Conservation (phyloP, 2,797 vertebrate species). For the Hydrocynus forskahlii region DNA sequence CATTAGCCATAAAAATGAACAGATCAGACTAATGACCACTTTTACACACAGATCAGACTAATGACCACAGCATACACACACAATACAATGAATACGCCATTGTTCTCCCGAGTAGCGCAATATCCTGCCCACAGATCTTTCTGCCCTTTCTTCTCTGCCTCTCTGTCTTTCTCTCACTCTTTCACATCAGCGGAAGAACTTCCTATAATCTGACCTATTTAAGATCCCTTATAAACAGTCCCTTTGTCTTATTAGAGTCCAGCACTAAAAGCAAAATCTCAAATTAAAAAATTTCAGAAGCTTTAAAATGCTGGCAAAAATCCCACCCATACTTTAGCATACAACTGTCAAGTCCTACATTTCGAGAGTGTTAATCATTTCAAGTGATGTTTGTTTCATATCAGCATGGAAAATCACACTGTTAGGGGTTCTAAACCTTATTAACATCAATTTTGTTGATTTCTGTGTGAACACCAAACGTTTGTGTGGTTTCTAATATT, state of each 20-base stretch:
- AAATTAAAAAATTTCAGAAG: no score
- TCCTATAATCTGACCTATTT: not conserved
- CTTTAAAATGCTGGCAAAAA: no score
- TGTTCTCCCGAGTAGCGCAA: slow-evolving; percentile 10
- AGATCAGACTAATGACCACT: no score
- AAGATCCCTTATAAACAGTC: not conserved
- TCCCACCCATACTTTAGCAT: no score
- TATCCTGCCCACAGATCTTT: slow-evolving; percentile 22
- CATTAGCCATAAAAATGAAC: no score
- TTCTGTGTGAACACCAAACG: not conserved
- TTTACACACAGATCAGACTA: no score
- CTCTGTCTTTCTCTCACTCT: not conserved
- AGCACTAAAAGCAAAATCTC: not conserved
- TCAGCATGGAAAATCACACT: no score
- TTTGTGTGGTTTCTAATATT: not conserved
- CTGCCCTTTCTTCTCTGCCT: slow-evolving; percentile 1
- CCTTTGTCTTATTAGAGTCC: not conserved
- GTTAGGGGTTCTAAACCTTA: no score
- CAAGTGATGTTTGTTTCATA: no score
- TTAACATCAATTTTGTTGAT: no score
- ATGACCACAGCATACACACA: not conserved
- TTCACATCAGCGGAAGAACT: not conserved
- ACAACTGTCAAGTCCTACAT: no score
- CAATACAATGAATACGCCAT: slow-evolving; percentile 17
- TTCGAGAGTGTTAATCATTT: no score